Evolutionary conservation across 2,888 invertebrate species (phyloP).

Genomic region (Mesoligia furuncula): DNA sequence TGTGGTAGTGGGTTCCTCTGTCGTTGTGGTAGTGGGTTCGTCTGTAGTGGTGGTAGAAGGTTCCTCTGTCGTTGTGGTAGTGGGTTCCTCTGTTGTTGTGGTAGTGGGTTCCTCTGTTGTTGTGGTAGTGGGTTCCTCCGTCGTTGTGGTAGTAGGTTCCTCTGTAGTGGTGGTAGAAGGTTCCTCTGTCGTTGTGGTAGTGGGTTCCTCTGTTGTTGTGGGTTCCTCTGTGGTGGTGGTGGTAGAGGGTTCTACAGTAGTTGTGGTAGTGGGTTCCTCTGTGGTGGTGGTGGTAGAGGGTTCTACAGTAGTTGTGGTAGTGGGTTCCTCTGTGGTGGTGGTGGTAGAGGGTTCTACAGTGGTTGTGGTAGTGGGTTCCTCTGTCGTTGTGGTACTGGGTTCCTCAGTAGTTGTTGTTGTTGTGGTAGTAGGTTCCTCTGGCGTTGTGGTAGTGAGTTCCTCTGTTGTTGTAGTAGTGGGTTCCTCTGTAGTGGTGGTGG

Average conservation of each 20-base stretch:
- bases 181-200: not conserved
- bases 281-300: not conserved
- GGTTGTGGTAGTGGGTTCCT: not conserved
- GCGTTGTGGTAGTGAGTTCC: not conserved
- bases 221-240: not conserved
- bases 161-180: not conserved
- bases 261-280: not conserved
- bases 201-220: slow-evolving; percentile 15
- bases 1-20: slow-evolving; percentile 16
- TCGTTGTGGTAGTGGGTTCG: slow-evolving; percentile 6
- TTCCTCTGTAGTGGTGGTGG: slow-evolving; percentile 5
- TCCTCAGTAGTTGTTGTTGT: slow-evolving; percentile 9
- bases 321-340: not conserved
- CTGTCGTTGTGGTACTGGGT: slow-evolving; percentile 18
- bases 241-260: slow-evolving; percentile 15
- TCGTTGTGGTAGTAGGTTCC: not conserved
- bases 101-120: not conserved
- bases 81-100: not conserved
- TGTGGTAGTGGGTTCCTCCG: not conserved
- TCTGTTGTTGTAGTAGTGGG: slow-evolving; percentile 19
- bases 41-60: not conserved
- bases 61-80: not conserved
- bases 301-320: not conserved
- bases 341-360: slow-evolving; percentile 16
- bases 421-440: not conserved